These are phyloP conservation scores for Drosophila atripex DNA, from an alignment of 2,888 invertebrate genomes.

Conservation along the genomic window DNA sequence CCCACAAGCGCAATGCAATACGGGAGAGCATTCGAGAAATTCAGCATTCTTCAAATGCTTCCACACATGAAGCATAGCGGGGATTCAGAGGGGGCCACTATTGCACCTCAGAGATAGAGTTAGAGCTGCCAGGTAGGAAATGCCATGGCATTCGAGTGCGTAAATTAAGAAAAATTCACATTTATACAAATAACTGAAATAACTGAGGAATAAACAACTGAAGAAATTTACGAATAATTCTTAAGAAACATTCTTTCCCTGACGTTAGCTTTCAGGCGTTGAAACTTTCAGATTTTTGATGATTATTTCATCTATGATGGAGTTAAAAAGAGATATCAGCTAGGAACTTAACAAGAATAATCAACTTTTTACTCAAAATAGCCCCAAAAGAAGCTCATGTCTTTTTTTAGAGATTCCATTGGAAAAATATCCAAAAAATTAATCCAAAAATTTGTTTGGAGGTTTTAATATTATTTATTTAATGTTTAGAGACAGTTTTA, in stretches of 20 bases:
- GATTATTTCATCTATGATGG: no score
- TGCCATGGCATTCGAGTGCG: neutral
- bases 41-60: conserved; percentile 28
- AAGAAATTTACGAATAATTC: conserved; percentile 43
- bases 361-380: no score
- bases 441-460: no score
- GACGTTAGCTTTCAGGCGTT: neutral
- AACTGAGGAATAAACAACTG: no score
- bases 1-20: conserved; percentile 32
- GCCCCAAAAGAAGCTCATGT: no score
- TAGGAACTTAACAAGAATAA: no score
- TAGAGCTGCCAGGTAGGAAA: conserved; percentile 37
- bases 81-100: conserved; percentile 33
- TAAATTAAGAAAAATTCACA: conserved; percentile 18
- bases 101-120: conserved; percentile 47
- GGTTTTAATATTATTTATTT: no score
- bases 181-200: conserved; percentile 52
- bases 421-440: no score
- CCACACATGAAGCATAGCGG: neutral
- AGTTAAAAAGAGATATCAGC: no score
- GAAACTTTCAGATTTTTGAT: no score
- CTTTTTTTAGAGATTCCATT: no score
- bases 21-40: conserved; percentile 35
- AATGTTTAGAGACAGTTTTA: no score
- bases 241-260: conserved; percentile 9